Evolutionary conservation across 2,888 invertebrate genomes (phyloP).

Genomic region (Ommatoiulus sabulosus): DNA sequence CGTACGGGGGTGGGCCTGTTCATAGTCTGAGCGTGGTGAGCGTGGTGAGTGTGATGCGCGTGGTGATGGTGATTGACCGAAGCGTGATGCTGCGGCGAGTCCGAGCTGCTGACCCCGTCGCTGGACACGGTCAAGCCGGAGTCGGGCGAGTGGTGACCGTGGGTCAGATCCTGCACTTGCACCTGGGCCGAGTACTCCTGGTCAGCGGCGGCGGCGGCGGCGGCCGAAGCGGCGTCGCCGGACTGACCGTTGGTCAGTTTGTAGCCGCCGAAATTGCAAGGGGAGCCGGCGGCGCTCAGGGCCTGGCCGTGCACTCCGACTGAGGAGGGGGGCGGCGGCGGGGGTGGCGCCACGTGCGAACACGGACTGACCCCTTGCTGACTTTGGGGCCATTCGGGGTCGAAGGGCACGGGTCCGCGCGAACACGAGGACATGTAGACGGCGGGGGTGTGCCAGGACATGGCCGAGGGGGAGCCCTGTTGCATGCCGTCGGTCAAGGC

Average conservation of each 20-base stretch:
- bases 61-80: no score
- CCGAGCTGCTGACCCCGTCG: constrained; percentile 70
- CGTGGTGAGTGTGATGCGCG: constrained; percentile 67
- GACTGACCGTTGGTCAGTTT: neutral
- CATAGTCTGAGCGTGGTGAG: constrained; percentile 61
- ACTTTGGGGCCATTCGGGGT: neutral
- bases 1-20: constrained; percentile 78
- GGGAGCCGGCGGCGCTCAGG: neutral
- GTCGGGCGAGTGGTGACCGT: constrained; percentile 63
- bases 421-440: constrained; percentile 53
- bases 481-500: constrained; percentile 48
- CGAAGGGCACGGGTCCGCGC: constrained; percentile 50
- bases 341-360: neutral
- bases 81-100: constrained; percentile 67
- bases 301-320: neutral
- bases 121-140: constrained; percentile 71
- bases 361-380: constrained; percentile 7
- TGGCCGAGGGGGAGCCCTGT: constrained; percentile 10
- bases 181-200: constrained; percentile 55
- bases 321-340: neutral
- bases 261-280: constrained; percentile 50
- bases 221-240: neutral
- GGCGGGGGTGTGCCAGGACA: constrained; percentile 47
- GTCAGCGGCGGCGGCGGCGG: neutral
- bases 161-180: constrained; percentile 57